Conservation (phyloP, 1,140 invertebrate species). For the Portunus trituberculatus region DNA sequence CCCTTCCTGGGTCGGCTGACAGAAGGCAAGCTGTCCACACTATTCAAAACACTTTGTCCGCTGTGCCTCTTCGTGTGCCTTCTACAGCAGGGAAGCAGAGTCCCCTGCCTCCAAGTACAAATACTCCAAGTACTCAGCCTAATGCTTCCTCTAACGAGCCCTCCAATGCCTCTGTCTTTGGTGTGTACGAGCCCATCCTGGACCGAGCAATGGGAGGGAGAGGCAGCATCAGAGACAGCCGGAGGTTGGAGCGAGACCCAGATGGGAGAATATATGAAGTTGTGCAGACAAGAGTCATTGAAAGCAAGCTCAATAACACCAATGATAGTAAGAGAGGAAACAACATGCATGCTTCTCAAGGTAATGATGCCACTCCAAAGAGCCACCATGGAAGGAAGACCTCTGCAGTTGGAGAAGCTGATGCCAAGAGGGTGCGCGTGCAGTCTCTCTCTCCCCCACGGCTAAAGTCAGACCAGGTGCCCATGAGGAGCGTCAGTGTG, state of each 20-base stretch:
- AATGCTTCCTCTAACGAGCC: slow-evolving; percentile 55
- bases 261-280: slow-evolving; percentile 69
- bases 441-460: slow-evolving; percentile 68
- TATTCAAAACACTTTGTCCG: slow-evolving; percentile 68
- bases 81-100: slow-evolving; percentile 62
- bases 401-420: slow-evolving; percentile 47
- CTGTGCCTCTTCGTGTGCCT: slow-evolving; percentile 72
- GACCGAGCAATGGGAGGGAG: slow-evolving; percentile 61
- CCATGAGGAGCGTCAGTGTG: slow-evolving; percentile 59
- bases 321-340: slow-evolving; percentile 48
- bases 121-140: slow-evolving; percentile 36
- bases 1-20: slow-evolving; percentile 67
- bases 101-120: slow-evolving; percentile 65
- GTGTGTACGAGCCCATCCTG: slow-evolving; percentile 61
- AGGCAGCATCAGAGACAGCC: slow-evolving; percentile 63
- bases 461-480: slow-evolving; percentile 60
- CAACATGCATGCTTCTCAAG: slow-evolving; percentile 3
- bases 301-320: slow-evolving; percentile 63
- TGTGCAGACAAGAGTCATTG: slow-evolving; percentile 70
- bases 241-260: slow-evolving; percentile 68
- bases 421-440: slow-evolving; percentile 62
- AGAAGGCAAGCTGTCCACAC: slow-evolving; percentile 77
- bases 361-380: slow-evolving; percentile 5
- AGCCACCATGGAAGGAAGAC: slow-evolving; percentile 53
- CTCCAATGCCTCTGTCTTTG: slow-evolving; percentile 62